Percentiles rank a stretch among this genome's conserved stretches.
Evolutionary conservation across 2,888 invertebrate species (phyloP).

Genomic region (Cactoblastis cactorum): DNA sequence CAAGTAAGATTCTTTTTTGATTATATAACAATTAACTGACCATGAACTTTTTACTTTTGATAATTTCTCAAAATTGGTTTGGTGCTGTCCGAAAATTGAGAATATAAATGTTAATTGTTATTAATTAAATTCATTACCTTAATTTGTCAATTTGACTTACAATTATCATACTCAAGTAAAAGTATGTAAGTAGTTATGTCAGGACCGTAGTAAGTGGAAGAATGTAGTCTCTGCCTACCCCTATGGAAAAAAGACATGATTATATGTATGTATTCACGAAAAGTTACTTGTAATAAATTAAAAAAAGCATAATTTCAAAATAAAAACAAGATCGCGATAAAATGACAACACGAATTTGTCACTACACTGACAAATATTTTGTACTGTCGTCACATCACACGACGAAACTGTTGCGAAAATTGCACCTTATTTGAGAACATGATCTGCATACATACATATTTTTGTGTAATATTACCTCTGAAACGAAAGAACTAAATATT

Average conservation of each 20-base stretch:
- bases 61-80: too few species aligned
- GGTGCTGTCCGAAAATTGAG: neutral
- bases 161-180: too few species aligned
- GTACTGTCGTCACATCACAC: neutral
- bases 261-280: too few species aligned
- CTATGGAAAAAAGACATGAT: too few species aligned
- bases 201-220: too few species aligned
- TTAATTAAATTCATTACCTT: neutral
- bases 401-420: neutral
- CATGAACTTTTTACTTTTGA: too few species aligned
- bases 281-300: neutral
- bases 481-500: neutral
- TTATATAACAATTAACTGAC: too few species aligned
- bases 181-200: too few species aligned
- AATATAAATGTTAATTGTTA: neutral
- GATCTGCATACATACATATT: neutral
- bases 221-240: too few species aligned
- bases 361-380: neutral
- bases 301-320: neutral
- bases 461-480: neutral
- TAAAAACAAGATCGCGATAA: slow-evolving; percentile 3
- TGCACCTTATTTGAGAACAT: neutral
- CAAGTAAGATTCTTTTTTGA: too few species aligned
- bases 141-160: neutral
- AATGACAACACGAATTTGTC: neutral